Percentiles rank a stretch among this genome's conserved stretches.
These are phyloP conservation scores for Ophonus ardosiacus DNA, from an alignment of 2,888 invertebrate species.

Conservation along the genomic window DNA sequence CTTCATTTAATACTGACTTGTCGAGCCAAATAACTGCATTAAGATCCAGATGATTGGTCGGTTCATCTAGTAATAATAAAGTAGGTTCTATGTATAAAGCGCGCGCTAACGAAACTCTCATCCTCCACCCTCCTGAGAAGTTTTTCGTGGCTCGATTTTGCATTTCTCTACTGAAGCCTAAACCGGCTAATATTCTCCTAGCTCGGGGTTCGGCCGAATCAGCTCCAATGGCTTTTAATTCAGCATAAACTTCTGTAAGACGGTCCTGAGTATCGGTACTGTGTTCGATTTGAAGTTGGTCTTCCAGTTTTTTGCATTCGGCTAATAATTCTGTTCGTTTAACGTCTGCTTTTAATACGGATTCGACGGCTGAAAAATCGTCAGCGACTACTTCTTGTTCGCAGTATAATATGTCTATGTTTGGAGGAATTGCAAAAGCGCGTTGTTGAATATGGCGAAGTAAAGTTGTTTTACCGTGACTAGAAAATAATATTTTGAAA, in stretches of 20 bases:
- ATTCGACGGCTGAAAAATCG: slow-evolving; percentile 94
- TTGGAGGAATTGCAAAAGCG: slow-evolving; percentile 95
- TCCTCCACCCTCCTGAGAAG: slow-evolving; percentile 98
- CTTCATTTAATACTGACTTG: slow-evolving; percentile 82
- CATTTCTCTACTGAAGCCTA: slow-evolving; percentile 94
- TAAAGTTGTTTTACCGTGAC: slow-evolving; percentile 98
- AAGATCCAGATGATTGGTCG: slow-evolving; percentile 99
- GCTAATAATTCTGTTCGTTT: slow-evolving; percentile 89
- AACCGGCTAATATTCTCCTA: slow-evolving; percentile 96
- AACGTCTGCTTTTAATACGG: slow-evolving; percentile 94
- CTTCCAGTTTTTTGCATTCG: slow-evolving; percentile 90
- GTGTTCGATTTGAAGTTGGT: slow-evolving; percentile 82
- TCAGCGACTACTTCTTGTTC: slow-evolving; percentile 99
- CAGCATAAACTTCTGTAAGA: slow-evolving; percentile 95
- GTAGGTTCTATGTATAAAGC: slow-evolving; percentile 98
- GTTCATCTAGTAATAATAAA: slow-evolving; percentile 97
- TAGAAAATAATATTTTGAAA: slow-evolving; percentile 72
- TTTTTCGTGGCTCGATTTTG: slow-evolving; percentile 94
- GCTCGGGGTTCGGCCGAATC: slow-evolving; percentile 99
- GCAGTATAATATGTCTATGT: slow-evolving; percentile 97
- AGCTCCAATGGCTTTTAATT: slow-evolving; percentile 96
- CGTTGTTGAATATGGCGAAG: slow-evolving; percentile 94
- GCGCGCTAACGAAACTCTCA: slow-evolving; percentile 98
- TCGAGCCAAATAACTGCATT: slow-evolving; percentile 99
- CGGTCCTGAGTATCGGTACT: slow-evolving; percentile 86